Base-by-base conservation (phyloP, 2,113 vertebrate genomes). In the Oceanites oceanicus region DNA sequence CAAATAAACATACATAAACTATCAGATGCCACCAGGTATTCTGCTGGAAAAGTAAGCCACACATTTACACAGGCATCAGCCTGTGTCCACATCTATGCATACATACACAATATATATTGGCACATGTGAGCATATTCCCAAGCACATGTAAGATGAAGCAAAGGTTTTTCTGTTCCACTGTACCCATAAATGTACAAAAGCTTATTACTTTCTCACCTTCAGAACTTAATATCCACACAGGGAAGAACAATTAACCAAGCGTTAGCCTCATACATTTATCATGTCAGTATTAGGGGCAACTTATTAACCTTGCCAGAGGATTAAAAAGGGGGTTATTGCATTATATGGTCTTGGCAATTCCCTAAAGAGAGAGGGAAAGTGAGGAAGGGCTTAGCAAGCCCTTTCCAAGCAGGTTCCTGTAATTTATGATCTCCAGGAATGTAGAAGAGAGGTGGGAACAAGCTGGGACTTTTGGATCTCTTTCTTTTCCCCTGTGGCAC, bases 51-150 rank as follows among this genome's bases (percentile, higher is more conserved):
- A 32, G 8, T 22, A 74, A 77, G 47, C 20, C 61, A 22, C 40
- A 62, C 14, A 7, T 6, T 66, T 49, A 36, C 26, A 32, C 10
- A 61, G 16, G 6, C 36, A 16, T 82, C 14, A 71, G 29, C 16
- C 50, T 63, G 3, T 58, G 36, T 18, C 34, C 32, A 14, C 13
- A 7, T 55, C 13, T 3, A 12, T 20, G 10, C 7, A 10, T 40
- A 25, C 10, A 10, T 17, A 13, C 8, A 59, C 15, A n/a, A 22
- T 25, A 15, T 23, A 7, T 65, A 30, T 34, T 21, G 49, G 27
- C 13, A 47, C 6, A 12, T 1, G 5, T 22, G 5, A 2, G 3
- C 15, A 16, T 42, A 25, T 6, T 7, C 17, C 25, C 27, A 80
- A 12, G 17, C 1, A 0, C 7, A 14, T 17, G 5, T 32, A 40